Base-by-base conservation (phyloP, 2,113 vertebrate genomes). In the Zeus faber region DNA sequence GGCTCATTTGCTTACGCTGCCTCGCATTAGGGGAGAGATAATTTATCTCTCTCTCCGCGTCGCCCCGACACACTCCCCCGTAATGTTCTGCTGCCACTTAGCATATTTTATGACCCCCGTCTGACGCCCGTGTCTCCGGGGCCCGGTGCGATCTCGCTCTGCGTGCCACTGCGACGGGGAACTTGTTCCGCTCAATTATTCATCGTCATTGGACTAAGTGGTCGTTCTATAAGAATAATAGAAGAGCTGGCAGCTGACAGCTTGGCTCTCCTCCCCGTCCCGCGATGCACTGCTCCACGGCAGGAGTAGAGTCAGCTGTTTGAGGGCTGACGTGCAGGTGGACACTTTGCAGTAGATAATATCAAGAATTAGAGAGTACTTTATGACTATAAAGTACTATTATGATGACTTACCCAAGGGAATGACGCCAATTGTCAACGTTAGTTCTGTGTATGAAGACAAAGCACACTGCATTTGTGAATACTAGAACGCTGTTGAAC, bases 151-250 rank as follows among this genome's bases (percentile, higher is more conserved):
- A 82, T 81, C 80, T 65, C 53, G 79, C 82, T 88, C 85, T 81
- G 83, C 83, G 78, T 86, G 79, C 78, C 69, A 66, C 72, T 25
- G 72, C 79, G 84, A 85, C 85, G 67, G 74, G 61, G 72, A 79
- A 83, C 82, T 84, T 88, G 89, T 89, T 87, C 83, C 82, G 75
- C 88, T 90, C 86, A 88, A 90, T 91, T 91, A 90, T 90, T 91
- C 86, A 91, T 88, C 79, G 59, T 86, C 76, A 84, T 86, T 80
- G 85, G 81, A 85, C 87, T 89, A 89, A 91, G 87, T 87, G 89
- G 85, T 81, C 83, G 76, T 84, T 84, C 85, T 82, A 84, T 83
- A 85, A 79, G 70, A 80, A 71, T 84, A 87, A 88, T 87, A 85
- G 79, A 82, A 77, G 74, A 81, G 70, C 71, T 54, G 48, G 73